Percentiles rank a stretch among this genome's conserved stretches.
These are phyloP conservation scores for Holacanthus passer DNA, from an alignment of 2,113 vertebrate species.

Conservation along the genomic window DNA sequence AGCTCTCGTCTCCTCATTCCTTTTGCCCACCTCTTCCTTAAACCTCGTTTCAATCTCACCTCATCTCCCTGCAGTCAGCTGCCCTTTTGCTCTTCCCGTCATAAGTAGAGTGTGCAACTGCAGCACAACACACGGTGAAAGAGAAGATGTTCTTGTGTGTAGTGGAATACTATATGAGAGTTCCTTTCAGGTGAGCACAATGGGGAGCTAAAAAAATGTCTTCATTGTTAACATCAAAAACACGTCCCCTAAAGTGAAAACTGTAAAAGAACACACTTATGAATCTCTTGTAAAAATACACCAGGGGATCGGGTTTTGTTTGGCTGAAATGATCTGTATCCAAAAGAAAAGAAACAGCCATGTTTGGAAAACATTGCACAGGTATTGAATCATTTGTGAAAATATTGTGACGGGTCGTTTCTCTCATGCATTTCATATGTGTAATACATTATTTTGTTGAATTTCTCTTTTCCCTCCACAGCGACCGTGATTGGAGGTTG, in stretches of 20 bases:
- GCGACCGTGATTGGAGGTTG: slow-evolving; percentile 23
- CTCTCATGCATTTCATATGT: not conserved
- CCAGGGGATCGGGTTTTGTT: slow-evolving; percentile 44
- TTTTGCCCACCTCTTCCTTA: not conserved
- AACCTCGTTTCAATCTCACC: not conserved
- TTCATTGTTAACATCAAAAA: not conserved
- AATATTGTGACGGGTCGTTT: slow-evolving; percentile 28
- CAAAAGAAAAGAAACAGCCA: not conserved
- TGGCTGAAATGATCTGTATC: slow-evolving; percentile 5
- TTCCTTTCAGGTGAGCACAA: slow-evolving; percentile 21
- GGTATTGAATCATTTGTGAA: slow-evolving; percentile 6
- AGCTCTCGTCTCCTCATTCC: not conserved
- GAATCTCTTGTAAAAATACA: slow-evolving; percentile 43
- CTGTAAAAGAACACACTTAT: not conserved
- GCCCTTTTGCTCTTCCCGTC: not conserved
- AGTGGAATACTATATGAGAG: not conserved
- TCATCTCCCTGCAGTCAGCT: slow-evolving; percentile 2
- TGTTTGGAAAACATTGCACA: not conserved
- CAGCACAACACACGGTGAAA: not conserved
- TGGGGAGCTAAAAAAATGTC: not conserved
- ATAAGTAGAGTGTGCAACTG: not conserved
- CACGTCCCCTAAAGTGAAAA: slow-evolving; percentile 1
- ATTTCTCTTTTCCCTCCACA: slow-evolving; percentile 8
- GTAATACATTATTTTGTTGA: not conserved
- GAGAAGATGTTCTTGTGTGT: not conserved